Percentiles rank a stretch among this genome's conserved stretches.
Conservation (phyloP, 2,113 vertebrate genomes). For the Pomatostomus ruficeps region DNA sequence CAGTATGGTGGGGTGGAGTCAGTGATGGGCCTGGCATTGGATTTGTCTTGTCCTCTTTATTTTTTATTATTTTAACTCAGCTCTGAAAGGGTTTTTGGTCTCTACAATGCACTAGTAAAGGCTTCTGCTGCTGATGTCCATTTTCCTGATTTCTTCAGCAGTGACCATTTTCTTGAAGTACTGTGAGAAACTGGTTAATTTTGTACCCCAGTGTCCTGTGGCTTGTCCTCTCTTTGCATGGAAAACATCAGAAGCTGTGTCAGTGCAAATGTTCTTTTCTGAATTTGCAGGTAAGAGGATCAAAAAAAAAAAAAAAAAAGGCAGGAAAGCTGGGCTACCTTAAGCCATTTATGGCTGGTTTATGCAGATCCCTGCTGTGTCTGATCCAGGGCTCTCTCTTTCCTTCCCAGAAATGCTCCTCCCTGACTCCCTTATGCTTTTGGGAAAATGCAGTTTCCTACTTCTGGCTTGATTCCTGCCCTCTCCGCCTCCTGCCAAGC, state of each 20-base stretch:
- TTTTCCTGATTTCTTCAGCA: not conserved
- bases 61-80: not conserved
- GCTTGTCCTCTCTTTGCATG: not conserved
- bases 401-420: not conserved
- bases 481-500: not conserved
- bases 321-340: not conserved
- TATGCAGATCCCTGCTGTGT: not conserved
- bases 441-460: not conserved
- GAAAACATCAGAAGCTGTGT: not conserved
- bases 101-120: not conserved
- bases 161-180: not conserved
- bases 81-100: not conserved
- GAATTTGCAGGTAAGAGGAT: not conserved
- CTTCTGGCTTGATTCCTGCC: not conserved
- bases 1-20: not conserved
- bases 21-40: not conserved
- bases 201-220: fast-evolving
- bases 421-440: not conserved
- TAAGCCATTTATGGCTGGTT: not conserved
- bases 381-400: not conserved
- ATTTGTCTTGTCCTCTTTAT: not conserved
- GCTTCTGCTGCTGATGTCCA: not conserved
- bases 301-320: not conserved
- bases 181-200: not conserved
- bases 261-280: not conserved